Evolutionary conservation across 1,140 invertebrate genomes (phyloP), one percentile per base, ranked within the genome.

Genomic region (Bombus cullumanus): DNA sequence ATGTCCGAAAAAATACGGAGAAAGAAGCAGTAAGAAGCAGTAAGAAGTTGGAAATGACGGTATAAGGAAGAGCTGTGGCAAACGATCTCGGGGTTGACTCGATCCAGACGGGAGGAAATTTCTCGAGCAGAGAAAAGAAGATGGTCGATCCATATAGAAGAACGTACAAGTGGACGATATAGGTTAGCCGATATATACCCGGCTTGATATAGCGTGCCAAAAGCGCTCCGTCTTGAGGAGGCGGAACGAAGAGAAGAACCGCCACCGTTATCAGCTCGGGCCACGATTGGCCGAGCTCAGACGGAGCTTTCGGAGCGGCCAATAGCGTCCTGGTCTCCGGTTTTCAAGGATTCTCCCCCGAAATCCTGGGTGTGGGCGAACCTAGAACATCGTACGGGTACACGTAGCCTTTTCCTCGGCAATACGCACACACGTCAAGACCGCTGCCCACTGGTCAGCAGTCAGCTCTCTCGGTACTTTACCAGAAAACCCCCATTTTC

Each of bases 281-380:
- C 88, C 86, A 80, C 92, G 94, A 94, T 95, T 95, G 95, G 95
- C 89, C 92, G 89, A 94, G 90, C 88, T 89, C 83, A 83, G 89
- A 79, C 76, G 90, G 83, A 88, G 92, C 89, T 92, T 90, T 79
- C 82, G 86, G 88, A 87, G 75, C 94, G 91, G 79, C 95, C 95
- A 95, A 95, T 95, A 86, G 92, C 89, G 89, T 84, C 82, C 91
- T 95, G 95, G 94, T 95, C 93, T 95, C 94, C 89, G 89, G 82
- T 94, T 95, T 95, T 95, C 93, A 93, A 90, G 91, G 91, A 94
- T 93, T 94, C 92, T 89, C 89, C 91, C 90, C 89, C 88, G 86
- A 91, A 92, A 93, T 90, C 89, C 87, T 83, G 75, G 84, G 77
- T 90, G 80, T 83, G 79, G 71, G 83, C 82, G 86, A 90, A 72